phyloP scores from a whole-genome alignment of 2,113 vertebrate genomes.

The Orcinus orca region DNA sequence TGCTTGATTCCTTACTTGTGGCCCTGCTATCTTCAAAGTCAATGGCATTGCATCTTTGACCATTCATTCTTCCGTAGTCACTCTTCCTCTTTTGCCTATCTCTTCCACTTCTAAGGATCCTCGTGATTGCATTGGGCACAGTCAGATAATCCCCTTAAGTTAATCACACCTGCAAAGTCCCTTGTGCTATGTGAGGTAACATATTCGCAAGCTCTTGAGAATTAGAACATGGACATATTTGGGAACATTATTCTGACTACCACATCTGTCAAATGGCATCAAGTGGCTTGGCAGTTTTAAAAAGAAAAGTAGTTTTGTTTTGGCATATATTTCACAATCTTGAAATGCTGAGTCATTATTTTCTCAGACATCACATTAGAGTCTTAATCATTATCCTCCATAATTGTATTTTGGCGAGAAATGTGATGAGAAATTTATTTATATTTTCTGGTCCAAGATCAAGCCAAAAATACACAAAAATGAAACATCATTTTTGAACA shows the following conservation, averaged over 20 bases:
- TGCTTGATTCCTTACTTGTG: not conserved
- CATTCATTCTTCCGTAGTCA: not conserved
- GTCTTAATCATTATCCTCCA: not conserved
- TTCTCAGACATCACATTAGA: not conserved
- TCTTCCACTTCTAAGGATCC: not conserved
- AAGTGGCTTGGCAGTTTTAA: not conserved
- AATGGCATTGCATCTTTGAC: not conserved
- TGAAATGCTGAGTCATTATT: not conserved
- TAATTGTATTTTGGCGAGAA: not conserved
- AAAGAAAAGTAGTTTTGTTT: not conserved
- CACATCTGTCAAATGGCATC: not conserved
- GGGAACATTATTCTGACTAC: not conserved
- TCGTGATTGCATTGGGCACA: not conserved
- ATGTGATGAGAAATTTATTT: not conserved
- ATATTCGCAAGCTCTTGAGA: not conserved
- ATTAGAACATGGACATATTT: not conserved
- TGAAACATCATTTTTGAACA: not conserved
- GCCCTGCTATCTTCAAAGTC: not conserved
- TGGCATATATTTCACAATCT: not conserved
- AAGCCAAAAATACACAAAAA: not conserved
- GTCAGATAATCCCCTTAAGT: not conserved
- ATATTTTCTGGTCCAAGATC: not conserved
- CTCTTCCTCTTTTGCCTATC: not conserved
- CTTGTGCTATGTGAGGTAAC: not conserved
- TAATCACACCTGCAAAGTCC: not conserved